Conservation (phyloP, 1,140 invertebrate species). For the Lepeophtheirus salmonis region DNA sequence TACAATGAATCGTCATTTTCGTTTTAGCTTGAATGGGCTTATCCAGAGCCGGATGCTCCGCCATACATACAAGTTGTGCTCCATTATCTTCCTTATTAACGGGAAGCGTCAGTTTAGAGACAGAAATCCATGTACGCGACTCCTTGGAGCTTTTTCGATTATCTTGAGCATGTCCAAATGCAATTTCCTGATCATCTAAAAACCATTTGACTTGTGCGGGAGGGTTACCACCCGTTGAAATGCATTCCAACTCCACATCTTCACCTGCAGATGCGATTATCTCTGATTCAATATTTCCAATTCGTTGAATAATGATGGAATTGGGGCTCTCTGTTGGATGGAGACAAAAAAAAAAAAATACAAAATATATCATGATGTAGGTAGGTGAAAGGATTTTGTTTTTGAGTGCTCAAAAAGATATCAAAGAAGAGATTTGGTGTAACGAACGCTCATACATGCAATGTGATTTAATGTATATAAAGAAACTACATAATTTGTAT, state of each 20-base stretch:
- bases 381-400: no score
- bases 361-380: not conserved
- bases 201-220: constrained; percentile 14
- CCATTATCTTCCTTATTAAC: constrained; percentile 13
- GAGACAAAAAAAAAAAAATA: not conserved
- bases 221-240: constrained; percentile 18
- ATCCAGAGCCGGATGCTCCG: constrained; percentile 10
- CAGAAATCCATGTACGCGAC: constrained; percentile 2
- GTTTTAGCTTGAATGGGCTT: not conserved
- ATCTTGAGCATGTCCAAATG: constrained; percentile 4
- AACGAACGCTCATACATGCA: no score
- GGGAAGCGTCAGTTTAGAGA: constrained; percentile 12
- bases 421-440: no score
- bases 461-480: no score
- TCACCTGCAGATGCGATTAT: constrained; percentile 11
- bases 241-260: constrained; percentile 16
- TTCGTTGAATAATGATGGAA: constrained; percentile 7
- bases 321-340: constrained; percentile 6
- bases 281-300: not conserved
- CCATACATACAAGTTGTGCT: not conserved
- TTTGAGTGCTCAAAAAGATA: no score
- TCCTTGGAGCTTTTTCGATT: not conserved
- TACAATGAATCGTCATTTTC: constrained; percentile 10
- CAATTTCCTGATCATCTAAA: not conserved
- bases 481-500: no score